Conservation (phyloP, 2,113 vertebrate genomes). For the Eurypyga helias region DNA sequence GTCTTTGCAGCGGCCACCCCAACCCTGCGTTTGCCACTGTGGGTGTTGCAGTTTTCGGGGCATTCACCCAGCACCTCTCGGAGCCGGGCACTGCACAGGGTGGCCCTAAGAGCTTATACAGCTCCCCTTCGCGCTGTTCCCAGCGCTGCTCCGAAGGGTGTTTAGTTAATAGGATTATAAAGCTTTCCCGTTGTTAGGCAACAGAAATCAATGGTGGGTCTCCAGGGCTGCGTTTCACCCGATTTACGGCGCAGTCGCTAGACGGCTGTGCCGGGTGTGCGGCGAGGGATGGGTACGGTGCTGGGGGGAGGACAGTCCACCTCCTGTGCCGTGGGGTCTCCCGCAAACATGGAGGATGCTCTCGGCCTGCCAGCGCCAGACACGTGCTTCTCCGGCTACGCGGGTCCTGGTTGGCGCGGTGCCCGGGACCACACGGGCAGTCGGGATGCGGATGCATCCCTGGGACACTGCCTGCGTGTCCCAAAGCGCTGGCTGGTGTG, state of each 20-base stretch:
- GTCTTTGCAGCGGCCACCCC: not conserved
- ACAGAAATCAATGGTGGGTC: slow-evolving; percentile 43
- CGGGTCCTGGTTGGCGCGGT: fast-evolving
- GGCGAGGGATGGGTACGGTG: not conserved
- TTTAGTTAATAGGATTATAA: slow-evolving; percentile 68
- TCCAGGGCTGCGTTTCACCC: slow-evolving; percentile 21
- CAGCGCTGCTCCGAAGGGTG: slow-evolving; percentile 22
- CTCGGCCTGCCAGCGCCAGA: fast-evolving
- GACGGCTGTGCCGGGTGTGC: not conserved
- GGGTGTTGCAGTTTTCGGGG: not conserved
- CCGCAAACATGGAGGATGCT: not conserved
- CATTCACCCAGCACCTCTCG: fast-evolving
- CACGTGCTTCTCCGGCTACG: fast-evolving
- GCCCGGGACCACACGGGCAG: not conserved
- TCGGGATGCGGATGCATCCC: not conserved
- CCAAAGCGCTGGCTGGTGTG: not conserved
- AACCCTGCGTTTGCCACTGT: fast-evolving
- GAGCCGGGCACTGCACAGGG: fast-evolving
- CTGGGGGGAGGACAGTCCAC: fast-evolving
- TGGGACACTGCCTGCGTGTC: fast-evolving
- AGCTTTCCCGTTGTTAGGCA: slow-evolving; percentile 63
- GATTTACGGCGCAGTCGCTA: not conserved
- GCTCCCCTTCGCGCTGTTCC: not conserved
- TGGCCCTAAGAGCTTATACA: not conserved
- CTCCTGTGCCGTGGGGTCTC: not conserved